Conservation (phyloP, 2,888 invertebrate species). For the Drosophila fungiperda region DNA sequence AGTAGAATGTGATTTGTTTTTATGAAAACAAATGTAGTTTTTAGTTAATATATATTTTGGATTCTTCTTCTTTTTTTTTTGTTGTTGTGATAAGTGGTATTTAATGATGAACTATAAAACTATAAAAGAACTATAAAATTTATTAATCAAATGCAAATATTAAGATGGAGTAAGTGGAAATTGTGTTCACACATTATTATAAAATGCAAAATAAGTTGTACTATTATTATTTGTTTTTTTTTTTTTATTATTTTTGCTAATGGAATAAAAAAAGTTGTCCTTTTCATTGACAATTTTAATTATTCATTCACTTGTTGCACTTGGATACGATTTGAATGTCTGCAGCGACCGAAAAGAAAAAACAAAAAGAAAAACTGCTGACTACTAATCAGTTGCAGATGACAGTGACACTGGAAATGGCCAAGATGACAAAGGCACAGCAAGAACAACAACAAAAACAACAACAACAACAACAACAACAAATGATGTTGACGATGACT, state of each 20-base stretch:
- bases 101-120: background rate
- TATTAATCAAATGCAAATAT: background rate
- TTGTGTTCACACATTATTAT: background rate
- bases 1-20: background rate
- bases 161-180: background rate
- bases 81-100: background rate
- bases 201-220: background rate
- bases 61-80: background rate
- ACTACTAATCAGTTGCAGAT: slow-evolving; percentile 71
- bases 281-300: background rate
- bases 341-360: slow-evolving; percentile 1
- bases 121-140: background rate
- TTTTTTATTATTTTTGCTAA: background rate
- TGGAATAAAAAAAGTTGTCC: background rate
- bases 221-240: background rate
- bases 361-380: slow-evolving; percentile 57
- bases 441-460: slow-evolving; percentile 12
- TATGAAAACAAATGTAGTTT: background rate
- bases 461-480: slow-evolving; percentile 17
- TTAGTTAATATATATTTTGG: background rate
- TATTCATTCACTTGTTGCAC: slow-evolving; percentile 1
- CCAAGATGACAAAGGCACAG: slow-evolving; percentile 23
- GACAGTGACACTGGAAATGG: slow-evolving; percentile 33
- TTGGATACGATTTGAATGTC: slow-evolving; percentile 14
- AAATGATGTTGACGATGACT: slow-evolving; percentile 12